A percentile compares a stretch with the other conserved stretches of the same genome.
These are phyloP conservation scores for Protomyctophum bolini DNA, from an alignment of 2,113 vertebrate genomes.

Conservation along the genomic window DNA sequence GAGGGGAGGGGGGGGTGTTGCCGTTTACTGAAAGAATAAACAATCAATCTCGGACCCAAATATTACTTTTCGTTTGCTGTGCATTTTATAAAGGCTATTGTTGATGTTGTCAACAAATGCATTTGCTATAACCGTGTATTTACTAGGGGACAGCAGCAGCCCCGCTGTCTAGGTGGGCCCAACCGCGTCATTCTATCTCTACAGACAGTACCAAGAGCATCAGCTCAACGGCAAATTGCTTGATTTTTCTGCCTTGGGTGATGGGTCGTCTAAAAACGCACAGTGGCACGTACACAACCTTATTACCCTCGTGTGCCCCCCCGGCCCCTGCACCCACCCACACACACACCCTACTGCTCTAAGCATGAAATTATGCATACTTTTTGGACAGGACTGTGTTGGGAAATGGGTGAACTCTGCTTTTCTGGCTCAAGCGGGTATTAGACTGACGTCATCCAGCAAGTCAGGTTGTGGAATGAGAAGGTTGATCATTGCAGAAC, in stretches of 20 bases:
- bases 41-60: constrained; percentile 28
- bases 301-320: too few species aligned
- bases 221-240: constrained; percentile 10
- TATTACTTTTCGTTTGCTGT: neutral
- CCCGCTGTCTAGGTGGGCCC: constrained; percentile 39
- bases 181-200: constrained; percentile 50
- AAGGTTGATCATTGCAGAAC: constrained; percentile 45
- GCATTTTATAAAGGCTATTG: neutral
- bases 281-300: too few species aligned
- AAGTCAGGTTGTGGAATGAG: constrained; percentile 50
- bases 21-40: neutral
- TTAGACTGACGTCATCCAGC: constrained; percentile 65
- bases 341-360: neutral
- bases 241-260: too few species aligned
- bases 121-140: neutral
- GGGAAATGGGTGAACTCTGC: constrained; percentile 36
- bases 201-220: constrained; percentile 23
- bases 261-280: neutral
- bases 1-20: too few species aligned
- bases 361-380: neutral
- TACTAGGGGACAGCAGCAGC: neutral
- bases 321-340: too few species aligned
- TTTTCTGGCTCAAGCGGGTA: constrained; percentile 49
- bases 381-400: constrained; percentile 21
- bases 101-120: neutral